These are phyloP conservation scores for Erannis defoliaria DNA, from an alignment of 2,888 invertebrate species.

Conservation along the genomic window DNA sequence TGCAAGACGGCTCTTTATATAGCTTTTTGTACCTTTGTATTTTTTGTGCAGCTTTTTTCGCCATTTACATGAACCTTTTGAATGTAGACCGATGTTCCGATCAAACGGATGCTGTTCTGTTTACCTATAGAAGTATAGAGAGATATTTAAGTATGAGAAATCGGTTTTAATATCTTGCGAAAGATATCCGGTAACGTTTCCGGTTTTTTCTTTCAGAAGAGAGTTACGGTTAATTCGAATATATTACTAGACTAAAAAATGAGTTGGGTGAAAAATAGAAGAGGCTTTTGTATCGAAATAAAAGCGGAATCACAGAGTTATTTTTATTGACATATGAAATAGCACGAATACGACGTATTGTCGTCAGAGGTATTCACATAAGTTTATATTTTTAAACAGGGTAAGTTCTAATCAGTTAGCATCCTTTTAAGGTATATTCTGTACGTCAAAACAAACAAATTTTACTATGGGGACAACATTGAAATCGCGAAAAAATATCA, in stretches of 20 bases:
- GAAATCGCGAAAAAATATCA: too few relatives aligned
- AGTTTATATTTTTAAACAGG: too few relatives aligned
- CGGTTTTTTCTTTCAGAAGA: constrained; percentile 45
- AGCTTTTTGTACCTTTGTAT: constrained; percentile 35
- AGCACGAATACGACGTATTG: too few relatives aligned
- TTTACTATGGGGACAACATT: too few relatives aligned
- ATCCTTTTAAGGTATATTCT: too few relatives aligned
- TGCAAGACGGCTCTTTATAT: constrained; percentile 70
- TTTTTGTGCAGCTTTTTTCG: constrained; percentile 57
- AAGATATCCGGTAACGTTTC: constrained; percentile 64
- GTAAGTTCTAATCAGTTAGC: too few relatives aligned
- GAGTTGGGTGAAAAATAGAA: neutral
- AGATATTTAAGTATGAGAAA: constrained; percentile 50
- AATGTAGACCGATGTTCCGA: constrained; percentile 37
- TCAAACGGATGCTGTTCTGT: constrained; percentile 52
- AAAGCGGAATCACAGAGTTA: too few relatives aligned
- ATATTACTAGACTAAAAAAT: constrained; percentile 6
- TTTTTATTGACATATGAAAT: too few relatives aligned
- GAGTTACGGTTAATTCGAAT: constrained; percentile 15
- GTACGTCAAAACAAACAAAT: too few relatives aligned
- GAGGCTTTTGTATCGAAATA: too few relatives aligned
- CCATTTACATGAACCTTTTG: constrained; percentile 50
- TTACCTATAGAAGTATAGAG: constrained; percentile 46
- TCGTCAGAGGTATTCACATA: too few relatives aligned
- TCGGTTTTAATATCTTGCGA: constrained; percentile 68